These are phyloP conservation scores for Cyprinodon diabolis DNA, from an alignment of 2,797 vertebrate species.

Conservation along the genomic window DNA sequence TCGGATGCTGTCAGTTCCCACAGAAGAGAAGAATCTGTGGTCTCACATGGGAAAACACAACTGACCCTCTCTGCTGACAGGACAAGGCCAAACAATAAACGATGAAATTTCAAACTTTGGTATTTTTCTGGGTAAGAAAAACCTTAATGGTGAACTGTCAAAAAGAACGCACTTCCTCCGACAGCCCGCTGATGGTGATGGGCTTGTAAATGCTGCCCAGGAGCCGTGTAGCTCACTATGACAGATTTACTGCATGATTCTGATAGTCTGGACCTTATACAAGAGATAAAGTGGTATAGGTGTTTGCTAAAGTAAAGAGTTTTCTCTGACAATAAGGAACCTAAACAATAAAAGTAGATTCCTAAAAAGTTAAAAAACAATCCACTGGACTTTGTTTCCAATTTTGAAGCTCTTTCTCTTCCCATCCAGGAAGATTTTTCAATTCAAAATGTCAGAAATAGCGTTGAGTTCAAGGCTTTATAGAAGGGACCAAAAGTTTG, in stretches of 20 bases:
- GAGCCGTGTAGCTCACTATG: slow-evolving; percentile 22
- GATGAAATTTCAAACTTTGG: slow-evolving; percentile 49
- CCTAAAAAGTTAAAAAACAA: slow-evolving; percentile 13
- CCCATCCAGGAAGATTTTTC: too few species aligned
- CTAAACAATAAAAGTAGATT: slow-evolving; percentile 10
- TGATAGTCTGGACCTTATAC: slow-evolving; percentile 29
- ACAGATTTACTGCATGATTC: slow-evolving; percentile 55
- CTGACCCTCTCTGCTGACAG: slow-evolving; percentile 54
- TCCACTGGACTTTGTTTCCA: not conserved
- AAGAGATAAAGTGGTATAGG: slow-evolving; percentile 29
- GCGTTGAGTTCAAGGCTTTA: too few species aligned
- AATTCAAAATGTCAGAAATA: too few species aligned
- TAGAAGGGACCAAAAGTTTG: too few species aligned
- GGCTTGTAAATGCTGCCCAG: slow-evolving; percentile 42
- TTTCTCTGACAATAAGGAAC: not conserved
- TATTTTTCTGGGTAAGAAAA: slow-evolving; percentile 57
- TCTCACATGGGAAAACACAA: slow-evolving; percentile 56
- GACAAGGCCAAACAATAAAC: slow-evolving; percentile 70
- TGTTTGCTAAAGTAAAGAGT: slow-evolving; percentile 20
- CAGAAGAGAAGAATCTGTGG: slow-evolving; percentile 53
- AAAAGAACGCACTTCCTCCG: slow-evolving; percentile 37
- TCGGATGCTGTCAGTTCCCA: slow-evolving; percentile 44
- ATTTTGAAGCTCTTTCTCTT: too few species aligned
- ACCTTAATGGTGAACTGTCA: slow-evolving; percentile 60
- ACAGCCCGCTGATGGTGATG: slow-evolving; percentile 37